phyloP scores from a whole-genome alignment of 2,797 vertebrate genomes.

The Lophura swinhoii region DNA sequence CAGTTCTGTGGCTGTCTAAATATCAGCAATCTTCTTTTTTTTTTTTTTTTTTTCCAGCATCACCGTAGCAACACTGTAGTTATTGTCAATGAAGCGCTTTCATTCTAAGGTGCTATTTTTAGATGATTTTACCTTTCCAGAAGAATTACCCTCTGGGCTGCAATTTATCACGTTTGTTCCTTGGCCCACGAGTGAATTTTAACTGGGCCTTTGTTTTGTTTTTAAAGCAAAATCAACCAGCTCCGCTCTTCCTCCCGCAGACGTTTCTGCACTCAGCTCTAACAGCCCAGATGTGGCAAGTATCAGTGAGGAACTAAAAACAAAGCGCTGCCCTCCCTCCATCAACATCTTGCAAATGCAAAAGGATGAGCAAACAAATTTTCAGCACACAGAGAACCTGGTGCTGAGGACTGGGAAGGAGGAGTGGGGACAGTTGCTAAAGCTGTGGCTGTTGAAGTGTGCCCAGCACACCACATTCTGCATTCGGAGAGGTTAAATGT shows the following conservation, averaged over 20 bases:
- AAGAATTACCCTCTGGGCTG: slow-evolving; percentile 64
- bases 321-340: slow-evolving; percentile 1
- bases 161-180: slow-evolving; percentile 63
- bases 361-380: neutral
- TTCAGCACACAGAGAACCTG: neutral
- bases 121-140: slow-evolving; percentile 65
- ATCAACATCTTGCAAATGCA: neutral
- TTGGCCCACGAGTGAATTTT: slow-evolving; percentile 45
- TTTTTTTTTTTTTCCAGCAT: slow-evolving; percentile 59
- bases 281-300: slow-evolving; percentile 21
- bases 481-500: neutral
- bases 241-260: neutral
- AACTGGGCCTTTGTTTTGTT: slow-evolving; percentile 52
- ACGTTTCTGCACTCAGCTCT: slow-evolving; percentile 29
- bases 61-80: slow-evolving; percentile 71
- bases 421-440: neutral
- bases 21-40: slow-evolving; percentile 63
- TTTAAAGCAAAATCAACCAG: slow-evolving; percentile 48
- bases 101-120: slow-evolving; percentile 66
- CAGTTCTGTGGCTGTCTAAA: slow-evolving; percentile 47
- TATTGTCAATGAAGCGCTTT: slow-evolving; percentile 68
- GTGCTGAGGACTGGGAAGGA: neutral
- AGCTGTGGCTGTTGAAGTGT: neutral
- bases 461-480: neutral
- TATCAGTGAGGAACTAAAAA: slow-evolving; percentile 4